These are phyloP conservation scores for Ochropacha duplaris DNA, from an alignment of 2,888 invertebrate genomes.

Conservation along the genomic window DNA sequence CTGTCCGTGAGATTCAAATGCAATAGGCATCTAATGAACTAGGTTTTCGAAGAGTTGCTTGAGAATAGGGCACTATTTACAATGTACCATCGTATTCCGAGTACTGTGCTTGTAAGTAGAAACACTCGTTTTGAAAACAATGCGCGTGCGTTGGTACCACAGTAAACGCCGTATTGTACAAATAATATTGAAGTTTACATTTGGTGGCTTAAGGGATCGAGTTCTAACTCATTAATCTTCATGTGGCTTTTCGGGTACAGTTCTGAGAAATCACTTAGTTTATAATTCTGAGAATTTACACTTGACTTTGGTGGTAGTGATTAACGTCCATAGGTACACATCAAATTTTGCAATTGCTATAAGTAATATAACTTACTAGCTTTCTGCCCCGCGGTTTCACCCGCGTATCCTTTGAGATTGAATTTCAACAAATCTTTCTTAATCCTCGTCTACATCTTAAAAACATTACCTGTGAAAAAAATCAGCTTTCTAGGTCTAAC, in stretches of 20 bases:
- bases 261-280: not conserved
- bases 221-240: conserved; percentile 1
- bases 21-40: conserved; percentile 19
- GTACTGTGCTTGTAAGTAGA: conserved; percentile 56
- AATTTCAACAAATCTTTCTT: too few relatives aligned
- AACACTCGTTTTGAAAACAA: conserved; percentile 67
- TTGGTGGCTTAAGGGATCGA: conserved; percentile 10
- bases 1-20: conserved; percentile 4
- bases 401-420: too few relatives aligned
- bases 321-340: not conserved
- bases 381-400: too few relatives aligned
- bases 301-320: not conserved
- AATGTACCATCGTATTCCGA: conserved; percentile 44
- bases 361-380: not conserved
- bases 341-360: not conserved
- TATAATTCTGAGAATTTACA: conserved; percentile 4
- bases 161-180: conserved; percentile 47
- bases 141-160: conserved; percentile 45
- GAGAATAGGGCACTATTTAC: conserved; percentile 50
- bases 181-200: conserved; percentile 36
- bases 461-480: too few relatives aligned
- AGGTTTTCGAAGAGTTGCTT: conserved; percentile 28
- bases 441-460: too few relatives aligned
- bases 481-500: too few relatives aligned
- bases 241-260: not conserved